Percentiles rank a stretch among this genome's conserved stretches.
These are phyloP conservation scores for Drosophila takahashii DNA, from an alignment of 1,140 invertebrate genomes.

Conservation along the genomic window DNA sequence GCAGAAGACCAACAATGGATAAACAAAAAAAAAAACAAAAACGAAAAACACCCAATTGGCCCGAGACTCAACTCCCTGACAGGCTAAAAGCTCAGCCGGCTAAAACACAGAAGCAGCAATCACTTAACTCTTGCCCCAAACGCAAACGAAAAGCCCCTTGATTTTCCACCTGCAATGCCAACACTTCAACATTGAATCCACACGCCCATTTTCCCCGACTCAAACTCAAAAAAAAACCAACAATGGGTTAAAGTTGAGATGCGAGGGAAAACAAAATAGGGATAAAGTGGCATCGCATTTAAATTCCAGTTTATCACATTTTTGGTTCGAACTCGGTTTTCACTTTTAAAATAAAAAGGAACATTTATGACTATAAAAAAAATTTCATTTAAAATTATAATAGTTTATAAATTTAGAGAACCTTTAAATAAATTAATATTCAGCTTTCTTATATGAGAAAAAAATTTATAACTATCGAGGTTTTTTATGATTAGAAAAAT, in stretches of 20 bases:
- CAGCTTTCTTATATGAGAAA: too few relatives aligned
- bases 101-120: slow-evolving; percentile 26
- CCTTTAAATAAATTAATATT: too few relatives aligned
- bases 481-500: too few relatives aligned
- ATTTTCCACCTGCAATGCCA: slow-evolving; percentile 23
- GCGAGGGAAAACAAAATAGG: neutral
- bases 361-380: too few relatives aligned
- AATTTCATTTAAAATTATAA: too few relatives aligned
- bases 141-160: neutral
- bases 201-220: neutral
- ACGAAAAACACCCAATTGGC: slow-evolving; percentile 3
- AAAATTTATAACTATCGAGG: too few relatives aligned
- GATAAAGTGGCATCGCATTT: slow-evolving; percentile 3
- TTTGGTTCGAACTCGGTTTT: neutral
- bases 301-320: slow-evolving; percentile 11
- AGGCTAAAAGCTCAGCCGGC: slow-evolving; percentile 35
- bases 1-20: slow-evolving; percentile 21
- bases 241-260: neutral
- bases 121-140: slow-evolving; percentile 36
- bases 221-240: neutral
- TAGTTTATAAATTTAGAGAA: too few relatives aligned
- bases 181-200: slow-evolving; percentile 5
- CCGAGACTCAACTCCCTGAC: slow-evolving; percentile 3
- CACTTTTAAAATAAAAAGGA: too few relatives aligned
- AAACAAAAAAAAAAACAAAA: slow-evolving; percentile 14